Conservation (phyloP, 2,113 vertebrate genomes). For the Neolamprologus ventralis region DNA sequence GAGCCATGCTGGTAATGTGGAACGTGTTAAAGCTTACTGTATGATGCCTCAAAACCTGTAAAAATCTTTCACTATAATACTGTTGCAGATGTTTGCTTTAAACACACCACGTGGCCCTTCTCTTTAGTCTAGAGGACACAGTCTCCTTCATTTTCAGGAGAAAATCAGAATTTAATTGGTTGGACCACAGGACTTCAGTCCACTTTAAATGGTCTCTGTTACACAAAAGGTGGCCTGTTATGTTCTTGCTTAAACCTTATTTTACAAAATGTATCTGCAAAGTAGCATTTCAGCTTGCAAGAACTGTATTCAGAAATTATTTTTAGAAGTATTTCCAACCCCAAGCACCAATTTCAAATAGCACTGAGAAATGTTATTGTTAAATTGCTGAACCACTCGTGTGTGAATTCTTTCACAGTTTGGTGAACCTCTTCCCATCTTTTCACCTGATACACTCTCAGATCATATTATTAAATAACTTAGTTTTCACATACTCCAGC, state of each 20-base stretch:
- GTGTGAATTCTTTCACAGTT: rapidly evolving
- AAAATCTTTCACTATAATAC: neutral
- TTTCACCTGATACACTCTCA: neutral
- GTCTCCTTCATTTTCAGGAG: neutral
- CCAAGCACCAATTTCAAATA: neutral
- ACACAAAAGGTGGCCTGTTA: neutral
- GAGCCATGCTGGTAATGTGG: neutral
- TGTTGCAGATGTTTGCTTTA: neutral
- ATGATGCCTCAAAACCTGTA: neutral
- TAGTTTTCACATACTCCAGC: neutral
- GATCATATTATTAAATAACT: neutral
- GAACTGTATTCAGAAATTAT: neutral
- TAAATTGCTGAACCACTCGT: neutral
- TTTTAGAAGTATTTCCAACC: neutral
- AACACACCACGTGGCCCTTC: rapidly evolving
- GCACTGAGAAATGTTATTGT: neutral
- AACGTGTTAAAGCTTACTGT: neutral
- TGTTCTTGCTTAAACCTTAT: neutral
- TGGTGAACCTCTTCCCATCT: neutral
- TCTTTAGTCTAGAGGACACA: neutral
- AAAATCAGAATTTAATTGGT: neutral
- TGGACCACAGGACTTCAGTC: neutral
- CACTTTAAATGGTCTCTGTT: neutral
- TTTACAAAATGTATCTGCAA: neutral
- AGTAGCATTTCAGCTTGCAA: neutral